These are phyloP conservation scores for Darwinula stevensoni DNA, from an alignment of 2,888 invertebrate genomes.

Conservation along the genomic window DNA sequence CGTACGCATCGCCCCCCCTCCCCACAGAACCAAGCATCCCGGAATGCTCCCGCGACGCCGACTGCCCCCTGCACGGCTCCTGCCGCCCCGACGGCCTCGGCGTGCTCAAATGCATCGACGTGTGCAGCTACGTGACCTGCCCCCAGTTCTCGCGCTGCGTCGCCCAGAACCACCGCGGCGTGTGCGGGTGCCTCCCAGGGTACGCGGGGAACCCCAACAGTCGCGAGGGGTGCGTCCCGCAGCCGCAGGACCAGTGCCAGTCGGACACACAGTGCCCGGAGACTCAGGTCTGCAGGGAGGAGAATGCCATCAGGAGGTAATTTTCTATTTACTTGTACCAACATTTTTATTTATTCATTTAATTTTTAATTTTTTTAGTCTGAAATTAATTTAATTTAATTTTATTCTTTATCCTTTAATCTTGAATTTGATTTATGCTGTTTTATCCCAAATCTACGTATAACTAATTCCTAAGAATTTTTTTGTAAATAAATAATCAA, in stretches of 20 bases:
- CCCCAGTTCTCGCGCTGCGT: constrained; percentile 53
- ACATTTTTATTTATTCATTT: too few species aligned
- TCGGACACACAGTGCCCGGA: constrained; percentile 55
- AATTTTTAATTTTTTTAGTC: too few species aligned
- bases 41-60: constrained; percentile 35
- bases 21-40: constrained; percentile 37
- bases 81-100: constrained; percentile 58
- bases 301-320: constrained; percentile 15
- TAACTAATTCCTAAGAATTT: too few species aligned
- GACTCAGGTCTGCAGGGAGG: constrained; percentile 39
- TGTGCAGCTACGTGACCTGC: constrained; percentile 51
- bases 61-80: constrained; percentile 35
- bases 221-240: constrained; percentile 46
- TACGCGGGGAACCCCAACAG: constrained; percentile 70
- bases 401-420: too few species aligned
- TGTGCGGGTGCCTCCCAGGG: constrained; percentile 52
- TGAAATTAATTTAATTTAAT: constrained; percentile 1
- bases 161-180: constrained; percentile 15
- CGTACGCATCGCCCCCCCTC: too few species aligned
- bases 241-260: constrained; percentile 39
- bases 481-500: too few species aligned
- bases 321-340: neutral
- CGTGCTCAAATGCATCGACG: constrained; percentile 45
- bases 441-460: too few species aligned
- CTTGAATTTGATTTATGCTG: too few species aligned